Evolutionary conservation across 1,140 invertebrate genomes (phyloP).

Genomic region (Anastrepha obliqua): DNA sequence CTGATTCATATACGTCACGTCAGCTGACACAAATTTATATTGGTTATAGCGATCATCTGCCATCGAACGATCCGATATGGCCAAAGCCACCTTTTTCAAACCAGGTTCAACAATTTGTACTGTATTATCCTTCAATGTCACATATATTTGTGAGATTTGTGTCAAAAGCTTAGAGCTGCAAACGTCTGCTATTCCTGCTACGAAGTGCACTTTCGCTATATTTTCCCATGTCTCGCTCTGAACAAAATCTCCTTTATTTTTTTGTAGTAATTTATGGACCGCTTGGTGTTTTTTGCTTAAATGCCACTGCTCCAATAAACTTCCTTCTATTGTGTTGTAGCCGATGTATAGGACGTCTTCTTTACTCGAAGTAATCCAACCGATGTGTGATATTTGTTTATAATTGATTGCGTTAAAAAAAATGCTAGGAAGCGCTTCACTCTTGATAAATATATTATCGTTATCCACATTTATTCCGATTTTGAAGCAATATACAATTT

Average conservation of each 20-base stretch:
- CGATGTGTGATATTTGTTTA: conserved; percentile 80
- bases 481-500: conserved; percentile 85
- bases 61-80: conserved; percentile 59
- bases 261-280: conserved; percentile 82
- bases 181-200: conserved; percentile 62
- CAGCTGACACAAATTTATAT: conserved; percentile 79
- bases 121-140: conserved; percentile 84
- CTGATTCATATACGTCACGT: conserved; percentile 86
- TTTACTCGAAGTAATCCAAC: conserved; percentile 88
- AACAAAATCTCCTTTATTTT: conserved; percentile 74
- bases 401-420: conserved; percentile 81
- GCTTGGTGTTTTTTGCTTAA: conserved; percentile 85
- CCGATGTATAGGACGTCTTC: conserved; percentile 87
- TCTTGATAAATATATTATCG: conserved; percentile 73
- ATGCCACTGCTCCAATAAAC: conserved; percentile 91
- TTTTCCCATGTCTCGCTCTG: conserved; percentile 79
- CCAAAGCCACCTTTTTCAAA: conserved; percentile 80
- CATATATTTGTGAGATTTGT: conserved; percentile 76
- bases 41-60: conserved; percentile 75
- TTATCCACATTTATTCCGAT: conserved; percentile 73
- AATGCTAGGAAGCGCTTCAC: conserved; percentile 86
- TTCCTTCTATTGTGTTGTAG: conserved; percentile 78
- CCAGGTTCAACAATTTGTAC: conserved; percentile 79
- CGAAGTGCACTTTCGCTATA: conserved; percentile 63
- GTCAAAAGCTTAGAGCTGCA: conserved; percentile 63